Percentiles rank a stretch among this genome's conserved stretches.
phyloP scores from a whole-genome alignment of 2,888 invertebrate genomes.

The Eilema caniola region DNA sequence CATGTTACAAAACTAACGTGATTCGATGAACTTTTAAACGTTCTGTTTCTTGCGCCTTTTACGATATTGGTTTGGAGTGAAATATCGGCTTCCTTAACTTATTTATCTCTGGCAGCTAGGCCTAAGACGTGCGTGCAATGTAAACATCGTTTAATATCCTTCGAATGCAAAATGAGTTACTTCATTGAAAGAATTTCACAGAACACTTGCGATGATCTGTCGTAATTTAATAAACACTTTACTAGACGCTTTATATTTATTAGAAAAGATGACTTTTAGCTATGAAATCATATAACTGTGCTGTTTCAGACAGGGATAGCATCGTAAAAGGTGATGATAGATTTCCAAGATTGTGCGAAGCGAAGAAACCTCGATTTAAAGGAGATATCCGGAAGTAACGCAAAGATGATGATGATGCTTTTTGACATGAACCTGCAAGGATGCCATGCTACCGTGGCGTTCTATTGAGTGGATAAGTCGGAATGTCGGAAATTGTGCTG shows the following conservation, averaged over 20 bases:
- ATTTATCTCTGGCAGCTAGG: conserved; percentile 75
- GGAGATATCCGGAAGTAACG: too few relatives aligned
- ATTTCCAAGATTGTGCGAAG: too few relatives aligned
- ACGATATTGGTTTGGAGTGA: conserved; percentile 79
- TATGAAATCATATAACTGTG: too few relatives aligned
- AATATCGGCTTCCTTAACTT: conserved; percentile 75
- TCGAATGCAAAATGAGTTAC: conserved; percentile 66
- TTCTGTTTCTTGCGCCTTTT: conserved; percentile 66
- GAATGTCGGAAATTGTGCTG: too few relatives aligned
- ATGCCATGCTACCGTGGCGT: too few relatives aligned
- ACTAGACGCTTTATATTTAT: background rate
- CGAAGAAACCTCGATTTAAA: too few relatives aligned
- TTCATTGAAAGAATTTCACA: conserved; percentile 61
- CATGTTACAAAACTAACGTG: conserved; percentile 39
- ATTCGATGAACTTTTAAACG: conserved; percentile 60
- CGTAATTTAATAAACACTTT: conserved; percentile 51
- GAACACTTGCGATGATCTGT: conserved; percentile 54
- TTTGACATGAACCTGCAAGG: too few relatives aligned
- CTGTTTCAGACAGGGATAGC: too few relatives aligned
- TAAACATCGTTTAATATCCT: conserved; percentile 62
- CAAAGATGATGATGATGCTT: too few relatives aligned
- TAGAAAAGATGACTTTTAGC: background rate
- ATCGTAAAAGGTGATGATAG: too few relatives aligned
- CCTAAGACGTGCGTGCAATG: conserved; percentile 73
- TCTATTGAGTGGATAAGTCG: too few relatives aligned